Evolutionary conservation across 2,888 invertebrate genomes (phyloP).

Genomic region (Parnassius orleans): DNA sequence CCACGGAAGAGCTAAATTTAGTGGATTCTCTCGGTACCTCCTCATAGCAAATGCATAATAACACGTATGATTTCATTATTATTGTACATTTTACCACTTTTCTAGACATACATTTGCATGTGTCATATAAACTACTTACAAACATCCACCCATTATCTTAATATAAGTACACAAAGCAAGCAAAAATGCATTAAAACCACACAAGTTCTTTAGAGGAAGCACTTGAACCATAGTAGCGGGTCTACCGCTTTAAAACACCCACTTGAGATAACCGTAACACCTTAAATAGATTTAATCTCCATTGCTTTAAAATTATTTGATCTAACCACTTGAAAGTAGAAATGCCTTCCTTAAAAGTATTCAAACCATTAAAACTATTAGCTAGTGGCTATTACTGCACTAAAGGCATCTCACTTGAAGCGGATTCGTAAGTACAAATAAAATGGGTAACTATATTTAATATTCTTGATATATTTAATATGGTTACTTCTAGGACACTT

Average conservation of each 20-base stretch:
- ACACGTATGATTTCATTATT: too few relatives aligned
- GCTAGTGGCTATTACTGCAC: not conserved
- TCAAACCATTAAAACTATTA: constrained; percentile 15
- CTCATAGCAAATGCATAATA: too few relatives aligned
- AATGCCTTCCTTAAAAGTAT: constrained; percentile 29
- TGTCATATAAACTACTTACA: too few relatives aligned
- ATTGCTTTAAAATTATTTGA: constrained; percentile 56
- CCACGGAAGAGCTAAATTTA: too few relatives aligned
- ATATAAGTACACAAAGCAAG: constrained; percentile 1
- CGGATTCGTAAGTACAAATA: too few relatives aligned
- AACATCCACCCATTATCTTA: too few relatives aligned
- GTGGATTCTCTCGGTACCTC: too few relatives aligned
- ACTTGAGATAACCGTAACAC: constrained; percentile 71
- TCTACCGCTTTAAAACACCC: constrained; percentile 38
- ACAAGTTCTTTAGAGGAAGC: constrained; percentile 55
- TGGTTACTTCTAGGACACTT: not conserved
- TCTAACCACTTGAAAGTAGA: constrained; percentile 64
- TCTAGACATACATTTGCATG: too few relatives aligned
- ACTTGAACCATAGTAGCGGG: constrained; percentile 45
- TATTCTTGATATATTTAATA: not conserved
- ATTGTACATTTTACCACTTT: too few relatives aligned
- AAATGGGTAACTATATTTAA: not conserved
- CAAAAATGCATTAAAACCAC: constrained; percentile 18
- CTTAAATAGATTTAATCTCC: constrained; percentile 67
- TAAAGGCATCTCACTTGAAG: too few relatives aligned